A percentile compares a stretch with the other conserved stretches of the same genome.
Evolutionary conservation across 2,113 vertebrate species (phyloP).

Genomic region (Amazona vittata): DNA sequence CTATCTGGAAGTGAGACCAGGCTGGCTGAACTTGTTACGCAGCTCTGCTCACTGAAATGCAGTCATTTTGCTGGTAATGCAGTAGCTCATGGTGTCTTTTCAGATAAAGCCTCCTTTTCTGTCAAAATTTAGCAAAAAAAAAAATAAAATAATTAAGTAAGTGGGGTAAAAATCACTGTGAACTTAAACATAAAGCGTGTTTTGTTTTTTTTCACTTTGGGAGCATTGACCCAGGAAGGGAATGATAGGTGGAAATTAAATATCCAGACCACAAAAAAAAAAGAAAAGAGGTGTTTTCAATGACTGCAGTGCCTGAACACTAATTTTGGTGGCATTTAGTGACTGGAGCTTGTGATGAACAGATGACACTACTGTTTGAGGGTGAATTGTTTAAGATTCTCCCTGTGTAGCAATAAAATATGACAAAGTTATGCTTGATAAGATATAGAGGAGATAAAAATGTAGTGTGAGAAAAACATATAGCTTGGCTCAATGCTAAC

Average conservation of each 20-base stretch:
- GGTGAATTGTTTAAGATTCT: background rate
- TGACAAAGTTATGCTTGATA: background rate
- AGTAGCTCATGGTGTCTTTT: background rate
- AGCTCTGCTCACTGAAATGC: background rate
- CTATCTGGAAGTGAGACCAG: background rate
- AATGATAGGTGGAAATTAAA: background rate
- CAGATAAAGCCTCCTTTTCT: background rate
- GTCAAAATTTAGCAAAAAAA: background rate
- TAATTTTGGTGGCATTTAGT: background rate
- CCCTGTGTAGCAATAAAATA: background rate
- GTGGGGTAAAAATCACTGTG: background rate
- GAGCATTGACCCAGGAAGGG: background rate
- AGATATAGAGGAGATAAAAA: background rate
- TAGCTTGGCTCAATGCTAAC: background rate
- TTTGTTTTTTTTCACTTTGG: background rate
- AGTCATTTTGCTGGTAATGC: background rate
- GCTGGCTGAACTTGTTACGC: background rate
- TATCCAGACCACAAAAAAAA: background rate
- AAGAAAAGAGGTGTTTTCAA: background rate
- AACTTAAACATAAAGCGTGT: background rate
- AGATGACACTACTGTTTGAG: background rate
- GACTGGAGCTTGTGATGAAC: background rate
- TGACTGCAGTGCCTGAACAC: background rate
- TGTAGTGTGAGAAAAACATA: background rate
- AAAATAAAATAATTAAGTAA: background rate